phyloP scores from a whole-genome alignment of 2,797 vertebrate species.

The Fundulus diaphanus region DNA sequence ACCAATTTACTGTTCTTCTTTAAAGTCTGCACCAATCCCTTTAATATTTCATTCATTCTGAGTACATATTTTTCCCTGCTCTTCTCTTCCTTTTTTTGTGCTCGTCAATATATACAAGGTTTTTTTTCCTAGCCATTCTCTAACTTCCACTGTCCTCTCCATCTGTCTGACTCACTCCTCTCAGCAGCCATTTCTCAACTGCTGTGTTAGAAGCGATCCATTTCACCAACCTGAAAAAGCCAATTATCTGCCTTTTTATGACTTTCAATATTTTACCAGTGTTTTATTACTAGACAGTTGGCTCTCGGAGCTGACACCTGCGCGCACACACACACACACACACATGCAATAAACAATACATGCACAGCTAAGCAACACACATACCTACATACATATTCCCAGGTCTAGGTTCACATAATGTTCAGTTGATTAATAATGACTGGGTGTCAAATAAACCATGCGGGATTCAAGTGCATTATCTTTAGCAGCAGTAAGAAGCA shows the following conservation, averaged over 20 bases:
- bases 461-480: slow-evolving; percentile 57
- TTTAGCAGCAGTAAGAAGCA: slow-evolving; percentile 36
- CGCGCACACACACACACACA: slow-evolving; percentile 24
- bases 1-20: slow-evolving; percentile 8
- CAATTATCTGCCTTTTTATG: slow-evolving; percentile 80
- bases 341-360: slow-evolving; percentile 37
- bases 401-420: slow-evolving; percentile 44
- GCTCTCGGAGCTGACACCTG: slow-evolving; percentile 43
- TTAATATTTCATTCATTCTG: slow-evolving; percentile 1
- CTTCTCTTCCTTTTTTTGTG: slow-evolving; percentile 3
- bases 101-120: slow-evolving; percentile 8
- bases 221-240: slow-evolving; percentile 72
- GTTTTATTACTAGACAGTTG: slow-evolving; percentile 58
- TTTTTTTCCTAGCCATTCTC: slow-evolving; percentile 7
- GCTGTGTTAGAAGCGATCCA: slow-evolving; percentile 65
- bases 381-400: slow-evolving; percentile 6
- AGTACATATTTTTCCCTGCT: background rate
- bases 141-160: slow-evolving; percentile 16
- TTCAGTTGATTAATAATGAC: slow-evolving; percentile 50
- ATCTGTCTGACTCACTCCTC: slow-evolving; percentile 35
- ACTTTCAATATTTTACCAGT: slow-evolving; percentile 76
- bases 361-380: slow-evolving; percentile 5
- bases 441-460: slow-evolving; percentile 44
- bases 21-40: slow-evolving; percentile 3
- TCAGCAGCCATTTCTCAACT: slow-evolving; percentile 59